Percentiles rank a stretch among this genome's conserved stretches.
Evolutionary conservation across 2,113 vertebrate species (phyloP).

Genomic region (Osmerus mordax): DNA sequence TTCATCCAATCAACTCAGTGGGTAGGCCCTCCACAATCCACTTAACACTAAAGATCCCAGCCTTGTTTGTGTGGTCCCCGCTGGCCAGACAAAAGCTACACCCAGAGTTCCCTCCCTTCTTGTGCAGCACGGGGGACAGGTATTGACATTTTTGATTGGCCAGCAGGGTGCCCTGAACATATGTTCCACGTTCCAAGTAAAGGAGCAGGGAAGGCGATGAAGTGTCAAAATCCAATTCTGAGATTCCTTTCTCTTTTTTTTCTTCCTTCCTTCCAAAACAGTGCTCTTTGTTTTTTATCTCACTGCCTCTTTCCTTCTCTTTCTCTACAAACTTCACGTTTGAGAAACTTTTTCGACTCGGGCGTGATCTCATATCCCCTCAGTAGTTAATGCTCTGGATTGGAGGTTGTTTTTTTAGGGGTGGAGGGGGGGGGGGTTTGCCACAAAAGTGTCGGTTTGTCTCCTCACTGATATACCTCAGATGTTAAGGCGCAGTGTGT

Average conservation of each 20-base stretch:
- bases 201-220: conserved; percentile 21
- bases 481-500: conserved; percentile 39
- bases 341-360: conserved; percentile 18
- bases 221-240: conserved; percentile 13
- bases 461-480: background rate
- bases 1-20: too few relatives aligned
- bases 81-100: conserved; percentile 6
- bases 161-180: conserved; percentile 24
- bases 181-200: conserved; percentile 19
- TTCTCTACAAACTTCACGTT: conserved; percentile 3
- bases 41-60: background rate
- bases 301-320: conserved; percentile 1
- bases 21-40: background rate
- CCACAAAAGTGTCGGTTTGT: background rate
- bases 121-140: conserved; percentile 11
- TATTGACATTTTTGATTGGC: conserved; percentile 47
- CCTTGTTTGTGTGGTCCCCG: background rate
- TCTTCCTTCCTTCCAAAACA: too few relatives aligned
- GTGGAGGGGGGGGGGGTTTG: background rate
- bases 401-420: background rate
- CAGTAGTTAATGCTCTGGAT: background rate
- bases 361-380: too few relatives aligned
- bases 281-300: background rate
- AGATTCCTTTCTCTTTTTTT: background rate
- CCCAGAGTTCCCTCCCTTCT: background rate